Base-by-base conservation (phyloP, 2,888 invertebrate genomes). In the Lamproptera curius region DNA sequence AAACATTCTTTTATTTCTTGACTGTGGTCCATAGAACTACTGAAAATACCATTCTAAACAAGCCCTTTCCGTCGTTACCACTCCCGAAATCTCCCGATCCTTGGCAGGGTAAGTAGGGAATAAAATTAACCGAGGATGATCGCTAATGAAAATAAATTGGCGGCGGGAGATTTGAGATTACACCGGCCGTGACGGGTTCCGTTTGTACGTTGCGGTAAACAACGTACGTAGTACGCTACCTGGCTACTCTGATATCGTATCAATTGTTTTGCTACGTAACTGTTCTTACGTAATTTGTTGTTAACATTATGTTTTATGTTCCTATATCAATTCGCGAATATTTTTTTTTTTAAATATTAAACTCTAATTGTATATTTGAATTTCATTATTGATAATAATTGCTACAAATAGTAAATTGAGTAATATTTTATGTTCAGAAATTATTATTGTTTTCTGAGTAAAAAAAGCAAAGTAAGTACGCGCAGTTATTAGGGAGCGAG, bases 101-200 rank as follows among this genome's bases (percentile, higher is more conserved):
- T 75, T 69, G 69, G 66, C 73, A 65, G 81, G 75, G 84, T 85
- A 87, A 87, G 84, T 84, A 88, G 85, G 82, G 89, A 90, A 90
- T 90, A 89, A 90, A 91, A 90, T 90, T 90, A 90, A 88, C 88
- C 83, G 83, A 83, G 89, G 89, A 90, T 90, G 89, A 90, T 90
- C 90, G 89, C 90, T 90, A 90, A 90, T 89, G 89, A 89, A 89
- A 89, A 89, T 89, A 89, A 88, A 88, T 88, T 88, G 88, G 82
- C 81, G 77, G 78, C 78, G 76, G 88, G 85, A 86, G 88, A 88
- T 88, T 86, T 78, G 78, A 82, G 88, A 88, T 88, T 88, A 88
- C 85, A 80, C 78, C 76, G 75, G 70, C 76, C 76, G 74, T 72
- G 70, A 63, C 64, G 67, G 62, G 60, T 53, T 52, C 50, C 63